Conservation (phyloP, 2,113 vertebrate species). For the Sinocyclocheilus rhinocerous region DNA sequence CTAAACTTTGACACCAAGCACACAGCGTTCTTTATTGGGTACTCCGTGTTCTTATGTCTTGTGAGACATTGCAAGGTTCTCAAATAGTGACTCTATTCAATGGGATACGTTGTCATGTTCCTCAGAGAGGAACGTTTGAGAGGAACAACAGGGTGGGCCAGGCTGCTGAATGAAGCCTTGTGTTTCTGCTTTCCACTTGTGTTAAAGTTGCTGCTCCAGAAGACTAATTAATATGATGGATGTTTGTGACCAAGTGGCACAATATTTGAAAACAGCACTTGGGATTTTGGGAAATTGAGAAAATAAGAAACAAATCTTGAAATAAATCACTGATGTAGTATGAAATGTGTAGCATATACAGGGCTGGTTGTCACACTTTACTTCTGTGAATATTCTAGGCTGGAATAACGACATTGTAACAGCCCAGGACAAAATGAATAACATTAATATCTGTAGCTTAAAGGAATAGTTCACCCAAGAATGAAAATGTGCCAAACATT, state of each 20-base stretch:
- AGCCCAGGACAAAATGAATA: not conserved
- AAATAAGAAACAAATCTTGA: not conserved
- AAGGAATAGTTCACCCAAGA: not conserved
- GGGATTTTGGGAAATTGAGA: not conserved
- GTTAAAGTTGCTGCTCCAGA: constrained; percentile 14
- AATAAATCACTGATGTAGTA: not conserved
- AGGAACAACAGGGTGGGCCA: constrained; percentile 45
- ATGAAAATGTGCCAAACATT: not conserved
- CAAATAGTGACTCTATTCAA: constrained; percentile 53
- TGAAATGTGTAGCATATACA: not conserved
- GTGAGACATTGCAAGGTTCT: not conserved
- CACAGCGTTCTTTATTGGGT: not conserved
- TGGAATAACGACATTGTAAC: not conserved
- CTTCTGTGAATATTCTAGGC: not conserved
- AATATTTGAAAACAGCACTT: not conserved
- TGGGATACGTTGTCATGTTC: constrained; percentile 61
- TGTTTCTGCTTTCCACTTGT: constrained; percentile 42
- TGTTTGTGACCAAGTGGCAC: not conserved
- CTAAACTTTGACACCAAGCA: not conserved
- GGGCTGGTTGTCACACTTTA: not conserved
- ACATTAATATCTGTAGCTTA: not conserved
- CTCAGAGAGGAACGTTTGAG: constrained; percentile 51
- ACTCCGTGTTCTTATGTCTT: constrained; percentile 31
- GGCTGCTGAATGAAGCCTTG: constrained; percentile 51
- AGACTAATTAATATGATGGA: constrained; percentile 53